phyloP scores from a whole-genome alignment of 2,888 invertebrate species.

The Clitarchus hookeri region DNA sequence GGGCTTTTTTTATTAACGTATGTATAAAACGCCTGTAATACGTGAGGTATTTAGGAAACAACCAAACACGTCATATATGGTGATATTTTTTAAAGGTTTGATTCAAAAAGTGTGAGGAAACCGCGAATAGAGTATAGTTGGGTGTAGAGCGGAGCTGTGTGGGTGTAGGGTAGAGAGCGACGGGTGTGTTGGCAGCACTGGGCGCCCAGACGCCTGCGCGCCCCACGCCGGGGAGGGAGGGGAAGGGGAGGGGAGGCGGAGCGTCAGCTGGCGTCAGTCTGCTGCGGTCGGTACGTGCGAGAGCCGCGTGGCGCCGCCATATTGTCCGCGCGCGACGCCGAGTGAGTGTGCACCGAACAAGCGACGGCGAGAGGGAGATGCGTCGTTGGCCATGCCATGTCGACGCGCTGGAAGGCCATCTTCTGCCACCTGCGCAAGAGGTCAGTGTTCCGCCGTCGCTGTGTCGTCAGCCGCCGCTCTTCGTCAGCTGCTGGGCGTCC shows the following conservation, averaged over 20 bases:
- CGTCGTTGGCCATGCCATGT: slow-evolving; percentile 28
- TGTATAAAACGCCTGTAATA: too few species aligned
- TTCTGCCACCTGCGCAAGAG: slow-evolving; percentile 36
- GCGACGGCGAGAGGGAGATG: neutral
- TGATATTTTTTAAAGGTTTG: too few species aligned
- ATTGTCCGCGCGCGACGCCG: slow-evolving; percentile 43
- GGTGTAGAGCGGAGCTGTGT: too few species aligned
- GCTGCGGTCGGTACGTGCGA: slow-evolving; percentile 67
- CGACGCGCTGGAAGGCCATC: slow-evolving; percentile 38
- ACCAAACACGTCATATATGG: too few species aligned
- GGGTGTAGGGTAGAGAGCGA: neutral
- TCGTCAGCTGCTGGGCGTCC: too few species aligned
- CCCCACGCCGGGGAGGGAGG: slow-evolving; percentile 54
- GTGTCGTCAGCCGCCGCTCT: too few species aligned
- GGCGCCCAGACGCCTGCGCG: neutral
- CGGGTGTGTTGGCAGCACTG: slow-evolving; percentile 54
- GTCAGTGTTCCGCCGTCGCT: slow-evolving; percentile 32
- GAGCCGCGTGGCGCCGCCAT: slow-evolving; percentile 55
- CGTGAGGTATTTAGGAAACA: too few species aligned
- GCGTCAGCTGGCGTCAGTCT: slow-evolving; percentile 61
- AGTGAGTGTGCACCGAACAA: slow-evolving; percentile 3
- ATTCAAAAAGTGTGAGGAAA: too few species aligned
- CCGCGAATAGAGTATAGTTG: too few species aligned
- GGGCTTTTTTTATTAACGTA: too few species aligned
- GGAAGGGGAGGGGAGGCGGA: slow-evolving; percentile 61